These are phyloP conservation scores for Mesembrinibis cayennensis DNA, from an alignment of 2,113 vertebrate genomes.

Conservation along the genomic window DNA sequence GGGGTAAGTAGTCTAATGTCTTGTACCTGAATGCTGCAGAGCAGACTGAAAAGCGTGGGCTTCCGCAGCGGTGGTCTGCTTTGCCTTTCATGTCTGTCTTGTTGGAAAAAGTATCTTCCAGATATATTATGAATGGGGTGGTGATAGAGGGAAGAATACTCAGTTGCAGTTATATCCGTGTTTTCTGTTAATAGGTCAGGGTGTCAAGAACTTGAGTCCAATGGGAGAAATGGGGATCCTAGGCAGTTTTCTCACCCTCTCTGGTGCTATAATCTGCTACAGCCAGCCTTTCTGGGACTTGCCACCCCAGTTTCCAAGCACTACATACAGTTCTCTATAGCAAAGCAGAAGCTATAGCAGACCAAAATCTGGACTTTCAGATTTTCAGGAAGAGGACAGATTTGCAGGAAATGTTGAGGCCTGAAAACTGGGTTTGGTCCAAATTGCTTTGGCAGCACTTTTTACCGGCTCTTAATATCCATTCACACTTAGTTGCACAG, in stretches of 20 bases:
- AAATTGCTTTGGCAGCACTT: constrained; percentile 51
- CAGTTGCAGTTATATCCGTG: neutral
- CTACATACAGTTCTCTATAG: neutral
- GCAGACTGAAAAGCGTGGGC: fast-evolving
- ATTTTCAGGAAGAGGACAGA: neutral
- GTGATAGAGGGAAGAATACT: neutral
- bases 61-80: neutral
- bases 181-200: neutral
- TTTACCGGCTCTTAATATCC: neutral
- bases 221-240: neutral
- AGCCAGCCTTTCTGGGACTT: neutral
- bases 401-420: constrained; percentile 28
- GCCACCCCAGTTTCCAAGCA: neutral
- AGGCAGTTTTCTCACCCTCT: neutral
- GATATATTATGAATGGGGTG: fast-evolving
- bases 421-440: constrained; percentile 15
- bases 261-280: neutral
- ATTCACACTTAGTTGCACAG: neutral
- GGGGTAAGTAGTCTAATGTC: neutral
- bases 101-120: neutral
- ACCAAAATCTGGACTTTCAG: neutral
- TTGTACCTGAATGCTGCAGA: neutral
- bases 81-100: neutral
- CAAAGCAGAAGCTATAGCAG: neutral
- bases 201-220: neutral